phyloP scores from a whole-genome alignment of 1,140 invertebrate genomes.

The Vanessa tameamea region DNA sequence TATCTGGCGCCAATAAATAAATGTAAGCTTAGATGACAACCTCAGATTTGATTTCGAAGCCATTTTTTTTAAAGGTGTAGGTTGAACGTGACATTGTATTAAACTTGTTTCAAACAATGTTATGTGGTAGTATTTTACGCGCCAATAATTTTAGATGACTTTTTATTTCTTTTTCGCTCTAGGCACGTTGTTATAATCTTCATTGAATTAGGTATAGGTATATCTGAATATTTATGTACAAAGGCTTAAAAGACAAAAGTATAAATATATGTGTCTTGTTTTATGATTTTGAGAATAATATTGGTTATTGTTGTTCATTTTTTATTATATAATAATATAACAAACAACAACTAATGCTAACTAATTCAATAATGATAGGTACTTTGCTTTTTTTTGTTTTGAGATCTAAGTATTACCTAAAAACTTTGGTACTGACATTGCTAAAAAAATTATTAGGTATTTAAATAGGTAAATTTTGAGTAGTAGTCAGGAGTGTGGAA shows the following conservation, averaged over 20 bases:
- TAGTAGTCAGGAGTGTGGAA: no score
- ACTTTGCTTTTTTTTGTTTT: no score
- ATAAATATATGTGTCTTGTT: no score
- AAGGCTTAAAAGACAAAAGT: background rate
- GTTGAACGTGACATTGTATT: background rate
- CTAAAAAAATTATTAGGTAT: no score
- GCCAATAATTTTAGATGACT: slow-evolving; percentile 5
- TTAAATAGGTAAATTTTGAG: no score
- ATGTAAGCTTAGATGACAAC: background rate
- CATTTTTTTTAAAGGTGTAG: background rate
- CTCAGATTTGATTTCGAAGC: background rate
- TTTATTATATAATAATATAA: no score
- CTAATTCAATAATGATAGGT: no score
- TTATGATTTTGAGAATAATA: no score
- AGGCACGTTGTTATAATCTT: background rate
- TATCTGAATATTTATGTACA: background rate
- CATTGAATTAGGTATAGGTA: background rate
- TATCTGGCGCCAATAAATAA: background rate
- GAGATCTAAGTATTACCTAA: no score
- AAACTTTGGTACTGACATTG: no score
- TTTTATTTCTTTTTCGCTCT: background rate
- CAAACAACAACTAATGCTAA: no score
- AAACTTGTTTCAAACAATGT: slow-evolving; percentile 8
- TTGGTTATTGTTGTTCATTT: no score
- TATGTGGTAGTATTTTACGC: slow-evolving; percentile 11